phyloP scores from a whole-genome alignment of 2,888 invertebrate genomes.

The Brenthis hecate region DNA sequence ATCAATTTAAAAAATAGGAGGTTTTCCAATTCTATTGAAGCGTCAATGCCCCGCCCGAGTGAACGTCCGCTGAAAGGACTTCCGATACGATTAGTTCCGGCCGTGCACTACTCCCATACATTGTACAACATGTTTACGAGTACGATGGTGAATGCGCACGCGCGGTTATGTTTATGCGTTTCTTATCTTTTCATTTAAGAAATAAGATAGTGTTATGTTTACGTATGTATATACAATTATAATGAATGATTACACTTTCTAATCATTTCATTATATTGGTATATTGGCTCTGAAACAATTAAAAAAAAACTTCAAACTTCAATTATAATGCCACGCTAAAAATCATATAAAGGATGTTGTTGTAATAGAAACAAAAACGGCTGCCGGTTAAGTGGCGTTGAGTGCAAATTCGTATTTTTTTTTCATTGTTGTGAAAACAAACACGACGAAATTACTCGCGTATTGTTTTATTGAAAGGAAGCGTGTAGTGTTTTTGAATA shows the following conservation, averaged over 20 bases:
- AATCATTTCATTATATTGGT: no score
- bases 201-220: no score
- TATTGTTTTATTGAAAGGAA: slow-evolving; percentile 41
- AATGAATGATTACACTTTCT: no score
- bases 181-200: background rate
- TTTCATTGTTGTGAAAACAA: slow-evolving; percentile 42
- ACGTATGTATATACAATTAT: no score
- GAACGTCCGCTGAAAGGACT: slow-evolving; percentile 71
- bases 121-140: slow-evolving; percentile 24
- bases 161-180: background rate
- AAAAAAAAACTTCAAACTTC: no score
- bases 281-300: no score
- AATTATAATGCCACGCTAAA: no score
- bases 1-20: background rate
- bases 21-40: slow-evolving; percentile 26
- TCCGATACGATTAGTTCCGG: slow-evolving; percentile 72
- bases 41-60: slow-evolving; percentile 54
- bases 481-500: slow-evolving; percentile 41
- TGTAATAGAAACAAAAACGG: slow-evolving; percentile 3
- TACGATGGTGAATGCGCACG: slow-evolving; percentile 19
- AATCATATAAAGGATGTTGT: background rate
- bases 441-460: slow-evolving; percentile 32
- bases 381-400: background rate
- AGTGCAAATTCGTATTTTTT: slow-evolving; percentile 31
- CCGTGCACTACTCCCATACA: slow-evolving; percentile 32